Base-by-base conservation (phyloP, 2,888 invertebrate species). In the Caenorhabditis wallacei region DNA sequence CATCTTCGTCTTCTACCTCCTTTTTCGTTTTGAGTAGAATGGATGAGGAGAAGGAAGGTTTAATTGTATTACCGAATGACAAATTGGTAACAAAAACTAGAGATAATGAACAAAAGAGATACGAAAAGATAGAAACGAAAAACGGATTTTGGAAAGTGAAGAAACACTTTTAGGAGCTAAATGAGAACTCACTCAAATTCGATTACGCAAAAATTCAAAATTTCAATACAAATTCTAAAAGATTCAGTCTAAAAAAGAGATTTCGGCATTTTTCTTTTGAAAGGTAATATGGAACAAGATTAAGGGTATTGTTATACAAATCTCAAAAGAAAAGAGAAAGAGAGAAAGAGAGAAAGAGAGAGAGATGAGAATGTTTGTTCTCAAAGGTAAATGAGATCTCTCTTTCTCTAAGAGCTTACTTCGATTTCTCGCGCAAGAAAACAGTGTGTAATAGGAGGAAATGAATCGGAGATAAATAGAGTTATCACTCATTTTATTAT, bases 21-120 rank as follows among this genome's bases (percentile, higher is more conserved):
- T 66, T 26, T 35, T 53, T 66, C 53, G n/a, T 22, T 48, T 37
- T 20, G 70, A 59, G 56, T 20, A 59, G 26, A 57, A 59, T 59
- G 59, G 57, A 70, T 69, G 56, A 46, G 53, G 59, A 26, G 35
- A 35, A 56, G 56, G 56, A 61, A 26, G 72, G 24, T 72, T 72
- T 72, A 72, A 72, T 72, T 72, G 72, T 72, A 63, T 72, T 72
- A 72, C 72, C 72, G 53, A n/a, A 53, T 72, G 53, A 72, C 71
- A 71, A 71, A 71, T 71, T 71, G 71, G 71, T 48, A 37, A 61
- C 48, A 59, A 48, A 30, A 43, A 35, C 8, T 0, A 59, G 59
- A 37, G 71, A 59, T 35, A 46, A 59, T 24, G 40, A 24, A 30
- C n/a, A 37, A 8, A 37, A 48, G 24, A 71, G 59, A 59, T 22